phyloP scores from a whole-genome alignment of 2,888 invertebrate species.

The Dorcus parallelipipedus region DNA sequence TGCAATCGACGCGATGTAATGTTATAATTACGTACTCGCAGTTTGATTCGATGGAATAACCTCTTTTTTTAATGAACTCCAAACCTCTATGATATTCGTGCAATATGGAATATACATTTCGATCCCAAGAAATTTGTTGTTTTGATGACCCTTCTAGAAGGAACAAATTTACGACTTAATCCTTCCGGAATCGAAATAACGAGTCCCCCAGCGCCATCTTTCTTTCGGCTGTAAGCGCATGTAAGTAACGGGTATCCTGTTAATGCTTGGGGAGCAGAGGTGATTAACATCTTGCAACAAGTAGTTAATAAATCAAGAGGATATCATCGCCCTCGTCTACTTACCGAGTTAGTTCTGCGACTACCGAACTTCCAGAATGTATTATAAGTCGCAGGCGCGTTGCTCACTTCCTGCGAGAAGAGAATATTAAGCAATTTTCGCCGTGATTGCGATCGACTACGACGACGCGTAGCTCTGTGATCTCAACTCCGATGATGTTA shows the following conservation, averaged over 20 bases:
- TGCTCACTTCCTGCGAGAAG: neutral
- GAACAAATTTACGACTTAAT: neutral
- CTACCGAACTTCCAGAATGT: slow-evolving; percentile 1
- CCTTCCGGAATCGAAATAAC: neutral
- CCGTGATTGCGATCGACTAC: too few relatives aligned
- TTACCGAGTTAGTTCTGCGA: slow-evolving; percentile 18
- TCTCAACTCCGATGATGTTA: too few relatives aligned
- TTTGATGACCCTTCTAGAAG: neutral
- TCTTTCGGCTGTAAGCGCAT: slow-evolving; percentile 1
- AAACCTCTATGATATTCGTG: too few relatives aligned
- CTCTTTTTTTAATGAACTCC: too few relatives aligned
- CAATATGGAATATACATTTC: too few relatives aligned
- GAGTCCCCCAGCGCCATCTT: neutral
- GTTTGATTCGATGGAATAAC: too few relatives aligned
- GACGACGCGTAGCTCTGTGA: too few relatives aligned
- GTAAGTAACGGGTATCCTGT: slow-evolving; percentile 21
- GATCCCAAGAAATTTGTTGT: neutral
- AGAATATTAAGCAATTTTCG: neutral
- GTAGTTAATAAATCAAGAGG: slow-evolving; percentile 46
- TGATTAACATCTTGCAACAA: slow-evolving; percentile 46
- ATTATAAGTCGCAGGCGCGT: neutral
- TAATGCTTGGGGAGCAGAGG: slow-evolving; percentile 31
- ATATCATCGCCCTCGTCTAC: slow-evolving; percentile 35
- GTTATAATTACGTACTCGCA: too few relatives aligned
- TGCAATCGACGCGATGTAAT: too few relatives aligned